phyloP scores from a whole-genome alignment of 1,140 invertebrate genomes.

The Hypsibius dujardini region DNA sequence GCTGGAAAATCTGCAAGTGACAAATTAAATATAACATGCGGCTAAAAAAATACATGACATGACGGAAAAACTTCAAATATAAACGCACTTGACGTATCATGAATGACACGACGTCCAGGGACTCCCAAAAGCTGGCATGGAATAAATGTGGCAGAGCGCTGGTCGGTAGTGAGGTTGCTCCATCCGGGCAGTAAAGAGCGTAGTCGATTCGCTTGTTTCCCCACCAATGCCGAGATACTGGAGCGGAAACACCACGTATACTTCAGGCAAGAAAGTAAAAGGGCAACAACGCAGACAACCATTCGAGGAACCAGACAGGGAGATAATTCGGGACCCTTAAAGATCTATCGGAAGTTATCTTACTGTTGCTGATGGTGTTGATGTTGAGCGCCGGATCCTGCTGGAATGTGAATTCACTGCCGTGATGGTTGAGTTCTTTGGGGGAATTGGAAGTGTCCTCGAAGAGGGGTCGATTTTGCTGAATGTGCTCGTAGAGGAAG shows the following conservation, averaged over 20 bases:
- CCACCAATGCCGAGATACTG: conserved; percentile 93
- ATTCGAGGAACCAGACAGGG: too few relatives aligned
- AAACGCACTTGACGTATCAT: conserved; percentile 65
- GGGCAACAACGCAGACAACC: too few relatives aligned
- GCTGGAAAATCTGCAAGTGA: conserved; percentile 20
- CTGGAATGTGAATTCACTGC: conserved; percentile 37
- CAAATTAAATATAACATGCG: background rate
- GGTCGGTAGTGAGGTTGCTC: conserved; percentile 83
- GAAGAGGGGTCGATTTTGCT: conserved; percentile 23
- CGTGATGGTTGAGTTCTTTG: conserved; percentile 21
- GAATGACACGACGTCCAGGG: conserved; percentile 89
- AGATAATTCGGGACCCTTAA: too few relatives aligned
- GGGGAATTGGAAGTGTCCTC: conserved; percentile 25
- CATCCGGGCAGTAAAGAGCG: conserved; percentile 92
- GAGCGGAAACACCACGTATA: conserved; percentile 26
- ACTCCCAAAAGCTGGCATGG: conserved; percentile 99
- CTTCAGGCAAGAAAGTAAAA: too few relatives aligned
- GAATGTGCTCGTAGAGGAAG: conserved; percentile 23
- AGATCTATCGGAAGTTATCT: too few relatives aligned
- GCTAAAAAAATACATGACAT: too few relatives aligned
- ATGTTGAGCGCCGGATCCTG: conserved; percentile 23
- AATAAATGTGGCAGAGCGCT: conserved; percentile 90
- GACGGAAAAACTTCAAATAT: background rate
- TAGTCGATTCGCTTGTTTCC: conserved; percentile 88
- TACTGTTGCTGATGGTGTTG: conserved; percentile 19